Base-by-base conservation (phyloP, 2,113 vertebrate species). In the Notarius lentiginosus region DNA sequence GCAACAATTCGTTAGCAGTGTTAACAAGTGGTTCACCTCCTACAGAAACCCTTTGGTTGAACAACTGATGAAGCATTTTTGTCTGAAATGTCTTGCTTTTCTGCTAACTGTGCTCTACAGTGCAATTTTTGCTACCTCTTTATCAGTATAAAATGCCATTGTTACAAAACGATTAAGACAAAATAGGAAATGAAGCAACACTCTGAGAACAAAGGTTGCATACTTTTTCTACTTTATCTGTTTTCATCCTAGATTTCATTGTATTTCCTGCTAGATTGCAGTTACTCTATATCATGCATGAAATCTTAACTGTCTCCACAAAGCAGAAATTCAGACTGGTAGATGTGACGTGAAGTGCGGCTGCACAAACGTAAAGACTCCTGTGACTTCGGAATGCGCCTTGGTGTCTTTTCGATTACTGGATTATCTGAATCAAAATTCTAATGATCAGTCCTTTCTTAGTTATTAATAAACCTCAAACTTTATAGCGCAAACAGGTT, bases 161-260 rank as follows among this genome's bases (percentile, higher is more conserved):
- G 22, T 83, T 83, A 53, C 61, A 66, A 55, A 85, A 82, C 68
- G 20, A 84, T 61, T 73, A 47, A 47, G 68, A 55, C 49, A 51
- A 63, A 66, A 27, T 77, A 89, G 75, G 77, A 73, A 87, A 79
- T 87, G 49, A 87, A 58, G 61, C 55, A 89, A 79, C 30, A 12
- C 6, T 34, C 41, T 72, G 8, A 65, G 20, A 55, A n/a, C 34
- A 85, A 76, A 76, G 47, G 4, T 30, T 58, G 41, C 56, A 83
- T 80, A 30, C 49, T 70, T 86, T 51, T 63, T 12, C n/a, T 27
- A 6, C 49, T 70, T 34, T 17, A 76, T 83, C 20, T 87, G 34
- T 15, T 81, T 63, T 79, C 86, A 41, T 84, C 79, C 27, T 49
- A 2, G 22, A 24, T 77, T 84, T 34, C 75, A 41, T 51, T 17